Percentiles rank a stretch among this genome's conserved stretches.
These are phyloP conservation scores for Limnephilus rhombicus DNA, from an alignment of 2,888 invertebrate species.

Conservation along the genomic window DNA sequence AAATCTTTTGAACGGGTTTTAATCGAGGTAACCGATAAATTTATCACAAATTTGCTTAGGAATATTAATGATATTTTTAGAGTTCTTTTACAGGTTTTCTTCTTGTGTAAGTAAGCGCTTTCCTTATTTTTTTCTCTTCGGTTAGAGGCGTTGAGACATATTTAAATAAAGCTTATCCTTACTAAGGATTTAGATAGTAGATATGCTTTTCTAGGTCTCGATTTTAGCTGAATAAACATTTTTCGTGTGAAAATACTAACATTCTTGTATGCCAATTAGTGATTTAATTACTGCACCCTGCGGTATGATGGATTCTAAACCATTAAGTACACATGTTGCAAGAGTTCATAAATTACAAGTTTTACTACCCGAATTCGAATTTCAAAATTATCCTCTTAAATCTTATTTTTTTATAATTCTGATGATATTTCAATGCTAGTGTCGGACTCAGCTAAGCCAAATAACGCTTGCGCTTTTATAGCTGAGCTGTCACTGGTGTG, in stretches of 20 bases:
- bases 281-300: background rate
- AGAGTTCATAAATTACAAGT: background rate
- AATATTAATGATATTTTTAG: background rate
- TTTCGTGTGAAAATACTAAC: background rate
- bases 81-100: too few species aligned
- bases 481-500: too few species aligned
- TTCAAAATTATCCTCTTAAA: background rate
- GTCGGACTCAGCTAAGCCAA: too few species aligned
- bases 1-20: background rate
- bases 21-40: too few species aligned
- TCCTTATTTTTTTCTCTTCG: too few species aligned
- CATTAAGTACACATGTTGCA: too few species aligned
- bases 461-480: too few species aligned
- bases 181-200: background rate
- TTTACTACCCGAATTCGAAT: background rate
- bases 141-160: background rate
- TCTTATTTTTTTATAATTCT: background rate
- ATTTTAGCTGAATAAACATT: too few species aligned
- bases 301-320: too few species aligned
- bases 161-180: background rate
- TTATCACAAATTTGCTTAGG: too few species aligned
- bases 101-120: too few species aligned
- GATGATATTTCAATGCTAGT: too few species aligned
- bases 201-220: background rate
- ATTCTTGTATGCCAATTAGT: background rate